These are phyloP conservation scores for Raja brachyura DNA, from an alignment of 2,113 vertebrate species.

Conservation along the genomic window DNA sequence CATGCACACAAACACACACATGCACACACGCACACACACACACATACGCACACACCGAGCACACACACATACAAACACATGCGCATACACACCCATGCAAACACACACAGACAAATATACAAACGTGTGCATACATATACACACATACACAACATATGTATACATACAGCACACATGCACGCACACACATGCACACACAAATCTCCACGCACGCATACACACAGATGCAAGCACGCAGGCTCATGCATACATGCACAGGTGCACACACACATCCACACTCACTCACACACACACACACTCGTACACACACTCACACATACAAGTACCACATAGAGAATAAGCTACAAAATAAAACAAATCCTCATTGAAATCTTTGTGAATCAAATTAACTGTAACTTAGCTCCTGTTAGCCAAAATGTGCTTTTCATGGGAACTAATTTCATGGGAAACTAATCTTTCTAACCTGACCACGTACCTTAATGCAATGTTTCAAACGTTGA, in stretches of 20 bases:
- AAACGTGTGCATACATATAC: no score
- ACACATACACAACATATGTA: no score
- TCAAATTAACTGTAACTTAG: background rate
- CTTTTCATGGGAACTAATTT: background rate
- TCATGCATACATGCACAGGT: no score
- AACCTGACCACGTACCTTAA: background rate
- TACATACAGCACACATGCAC: background rate
- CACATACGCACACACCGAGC: background rate
- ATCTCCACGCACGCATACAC: background rate
- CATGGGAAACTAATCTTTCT: background rate
- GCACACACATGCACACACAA: background rate
- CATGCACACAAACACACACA: background rate
- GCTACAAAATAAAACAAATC: background rate
- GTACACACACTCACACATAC: background rate
- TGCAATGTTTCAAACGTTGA: background rate
- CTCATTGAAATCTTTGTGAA: background rate
- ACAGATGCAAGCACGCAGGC: no score
- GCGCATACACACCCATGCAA: background rate
- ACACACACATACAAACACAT: background rate
- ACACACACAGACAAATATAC: no score
- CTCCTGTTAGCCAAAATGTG: no score
- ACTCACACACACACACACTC: background rate
- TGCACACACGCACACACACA: background rate
- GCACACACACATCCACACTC: background rate
- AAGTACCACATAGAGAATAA: background rate